A percentile compares a stretch with the other conserved stretches of the same genome.
Evolutionary conservation across 2,113 vertebrate species (phyloP).

Genomic region (Suricata suricatta): DNA sequence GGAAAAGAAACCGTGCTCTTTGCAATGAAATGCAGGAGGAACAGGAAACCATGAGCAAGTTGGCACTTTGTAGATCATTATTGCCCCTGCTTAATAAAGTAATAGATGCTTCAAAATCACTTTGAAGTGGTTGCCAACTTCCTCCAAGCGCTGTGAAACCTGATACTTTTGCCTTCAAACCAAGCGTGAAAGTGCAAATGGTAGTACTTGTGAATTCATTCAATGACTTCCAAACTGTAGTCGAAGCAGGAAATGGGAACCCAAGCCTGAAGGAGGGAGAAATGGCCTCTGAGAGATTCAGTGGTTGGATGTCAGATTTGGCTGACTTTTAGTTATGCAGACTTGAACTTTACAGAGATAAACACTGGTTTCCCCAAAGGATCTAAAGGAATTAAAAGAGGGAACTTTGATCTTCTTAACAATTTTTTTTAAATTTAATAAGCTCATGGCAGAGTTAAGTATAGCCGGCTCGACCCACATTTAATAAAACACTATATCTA

Average conservation of each 20-base stretch:
- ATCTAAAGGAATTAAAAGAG: slow-evolving; percentile 74
- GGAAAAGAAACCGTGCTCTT: slow-evolving; percentile 29
- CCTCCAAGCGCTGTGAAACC: slow-evolving; percentile 84
- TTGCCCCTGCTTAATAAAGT: slow-evolving; percentile 84
- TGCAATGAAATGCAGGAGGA: slow-evolving; percentile 51
- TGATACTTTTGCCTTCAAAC: slow-evolving; percentile 85
- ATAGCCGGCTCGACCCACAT: slow-evolving; percentile 41
- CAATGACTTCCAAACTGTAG: slow-evolving; percentile 83
- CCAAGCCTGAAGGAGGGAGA: slow-evolving; percentile 54
- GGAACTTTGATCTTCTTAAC: slow-evolving; percentile 60
- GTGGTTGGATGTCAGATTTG: slow-evolving; percentile 78
- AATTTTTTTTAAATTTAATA: slow-evolving; percentile 70
- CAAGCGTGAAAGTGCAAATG: slow-evolving; percentile 83
- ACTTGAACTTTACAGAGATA: slow-evolving; percentile 83
- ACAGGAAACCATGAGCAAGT: slow-evolving; percentile 54
- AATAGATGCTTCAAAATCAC: slow-evolving; percentile 83
- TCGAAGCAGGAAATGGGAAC: slow-evolving; percentile 76
- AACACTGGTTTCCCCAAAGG: slow-evolving; percentile 81
- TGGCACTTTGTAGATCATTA: slow-evolving; percentile 77
- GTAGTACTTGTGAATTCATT: slow-evolving; percentile 88
- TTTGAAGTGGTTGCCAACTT: slow-evolving; percentile 87
- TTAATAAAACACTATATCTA: slow-evolving; percentile 70
- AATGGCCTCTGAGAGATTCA: slow-evolving; percentile 53
- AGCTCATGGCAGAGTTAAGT: slow-evolving; percentile 60
- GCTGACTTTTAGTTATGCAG: slow-evolving; percentile 79